Base-by-base conservation (phyloP, 2,888 invertebrate genomes). In the Acanthosepion esculentum region DNA sequence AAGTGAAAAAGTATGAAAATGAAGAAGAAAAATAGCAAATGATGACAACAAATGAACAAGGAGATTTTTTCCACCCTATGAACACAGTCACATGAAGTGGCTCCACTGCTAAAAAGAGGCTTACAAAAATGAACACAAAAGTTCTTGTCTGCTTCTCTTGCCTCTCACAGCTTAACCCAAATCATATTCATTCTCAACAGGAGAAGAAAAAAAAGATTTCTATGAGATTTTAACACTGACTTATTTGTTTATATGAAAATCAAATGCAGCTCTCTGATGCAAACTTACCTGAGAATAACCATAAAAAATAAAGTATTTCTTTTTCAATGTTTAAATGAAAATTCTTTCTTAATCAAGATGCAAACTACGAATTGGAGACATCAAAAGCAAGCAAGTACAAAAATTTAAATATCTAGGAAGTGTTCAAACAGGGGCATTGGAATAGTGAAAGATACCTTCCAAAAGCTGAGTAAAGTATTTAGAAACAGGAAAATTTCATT, bases 121-220 rank as follows among this genome's bases (percentile, higher is more conserved):
- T 78, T 78, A n/a, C n/a, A 78, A 78, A n/a, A n/a, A 78, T 78
- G 78, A 78, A 78, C 10, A 78, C 78, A 78, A 78, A 78, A 78
- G 78, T 78, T 78, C n/a, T 78, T n/a, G 29, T 78, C 78, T 78
- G n/a, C 78, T 78, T 78, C 78, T 78, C 29, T 78, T n/a, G 78
- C 78, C 78, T 78, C 78, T 78, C 78, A 78, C n/a, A 78, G 78
- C 78, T 78, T 78, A 78, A 78, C n/a, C 78, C n/a, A n/a, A 78
- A 78, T 78, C 78, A 15, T n/a, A 78, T 78, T 78, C n/a, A n/a
- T 78, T 8, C n/a, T 15, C n/a, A 78, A 4, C 78, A 78, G n/a
- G n/a, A n/a, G 78, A 10, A n/a, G 8, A 78, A 29, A n/a, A 6
- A 78, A 78, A 29, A 12, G 29, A 12, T 29, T 78, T 78, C 78